A percentile compares a stretch with the other conserved stretches of the same genome.
phyloP scores from a whole-genome alignment of 2,888 invertebrate species.

The Caenorhabditis sp. region DNA sequence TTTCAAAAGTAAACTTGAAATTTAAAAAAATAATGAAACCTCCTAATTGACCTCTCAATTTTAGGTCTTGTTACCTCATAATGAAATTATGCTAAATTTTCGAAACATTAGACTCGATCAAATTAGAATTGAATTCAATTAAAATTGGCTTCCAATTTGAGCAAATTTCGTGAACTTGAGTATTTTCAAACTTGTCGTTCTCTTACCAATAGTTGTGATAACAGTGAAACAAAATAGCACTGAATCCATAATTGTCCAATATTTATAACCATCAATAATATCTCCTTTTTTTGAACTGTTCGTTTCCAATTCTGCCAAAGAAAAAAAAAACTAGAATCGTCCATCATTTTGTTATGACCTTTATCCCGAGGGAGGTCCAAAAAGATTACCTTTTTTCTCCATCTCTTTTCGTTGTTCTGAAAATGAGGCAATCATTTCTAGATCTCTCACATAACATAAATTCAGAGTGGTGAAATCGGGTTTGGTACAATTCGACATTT shows the following conservation, averaged over 20 bases:
- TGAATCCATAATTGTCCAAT: slow-evolving; percentile 64
- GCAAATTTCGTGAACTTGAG: no score
- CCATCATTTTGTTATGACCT: slow-evolving; percentile 14
- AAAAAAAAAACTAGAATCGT: not conserved
- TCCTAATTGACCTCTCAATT: no score
- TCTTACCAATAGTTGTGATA: slow-evolving; percentile 64
- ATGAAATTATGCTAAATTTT: no score
- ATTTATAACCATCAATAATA: slow-evolving; percentile 42
- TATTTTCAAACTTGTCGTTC: no score
- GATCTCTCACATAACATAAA: slow-evolving; percentile 41
- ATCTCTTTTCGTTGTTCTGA: not conserved
- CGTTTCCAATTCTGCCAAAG: slow-evolving; percentile 5
- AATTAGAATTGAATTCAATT: no score
- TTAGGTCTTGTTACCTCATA: no score
- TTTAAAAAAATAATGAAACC: no score
- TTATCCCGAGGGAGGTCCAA: not conserved
- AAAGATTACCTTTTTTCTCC: not conserved
- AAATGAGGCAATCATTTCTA: slow-evolving; percentile 7
- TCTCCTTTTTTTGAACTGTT: slow-evolving; percentile 23
- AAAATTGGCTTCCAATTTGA: no score
- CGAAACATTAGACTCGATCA: no score
- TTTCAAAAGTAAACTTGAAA: no score
- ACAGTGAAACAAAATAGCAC: slow-evolving; percentile 68
- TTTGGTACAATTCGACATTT: slow-evolving; percentile 37
- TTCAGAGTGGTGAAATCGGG: slow-evolving; percentile 19